Base-by-base conservation (phyloP, 2,113 vertebrate genomes). In the Phasianus colchicus region DNA sequence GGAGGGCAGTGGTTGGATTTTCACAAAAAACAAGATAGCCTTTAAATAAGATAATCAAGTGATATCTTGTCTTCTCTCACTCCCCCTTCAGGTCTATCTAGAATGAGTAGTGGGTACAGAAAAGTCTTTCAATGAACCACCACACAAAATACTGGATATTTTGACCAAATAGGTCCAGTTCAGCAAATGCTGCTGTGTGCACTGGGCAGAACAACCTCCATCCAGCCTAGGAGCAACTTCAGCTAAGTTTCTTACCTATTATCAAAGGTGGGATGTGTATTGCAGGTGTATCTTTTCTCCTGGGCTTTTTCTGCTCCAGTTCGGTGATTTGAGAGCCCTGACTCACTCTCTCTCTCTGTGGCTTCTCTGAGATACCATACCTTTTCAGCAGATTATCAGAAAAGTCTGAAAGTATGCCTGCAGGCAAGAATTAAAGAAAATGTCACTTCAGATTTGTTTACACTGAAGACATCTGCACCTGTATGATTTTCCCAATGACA, bases 201-300 rank as follows among this genome's bases (percentile, higher is more conserved):
- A 13, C 24, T 42, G 30, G 30, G 48, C 27, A 66, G 34, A 74
- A 7, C 17, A 89, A 42, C 4, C 5, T 76, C 14, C 40, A 77
- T 58, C 57, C 45, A 79, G 34, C 10, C 67, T 77, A 48, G 27
- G 32, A 61, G 7, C 8, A 64, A 32, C 34, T 83, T 88, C 42
- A 67, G 6, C 42, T 12, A 74, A 74, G 29, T 92, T 42, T 93
- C 96, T 98, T 97, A 99, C 99, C 99, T 98, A 98, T 97, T 83
- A 98, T 97, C 67, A 98, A 98, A 30, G 98, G 99, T 43, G 98
- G 97, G 69, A 96, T 92, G 50, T 98, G 97, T 91, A 99, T 95
- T 48, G 99, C 98, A 24, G 99, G 99, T 7, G 99, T 99, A 95
- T 99, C 98, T 98, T 99, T 99, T 93, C 99, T 98, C 90, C 98